Evolutionary conservation across 2,888 invertebrate species (phyloP).

Genomic region (Rhamnusium bicolor): DNA sequence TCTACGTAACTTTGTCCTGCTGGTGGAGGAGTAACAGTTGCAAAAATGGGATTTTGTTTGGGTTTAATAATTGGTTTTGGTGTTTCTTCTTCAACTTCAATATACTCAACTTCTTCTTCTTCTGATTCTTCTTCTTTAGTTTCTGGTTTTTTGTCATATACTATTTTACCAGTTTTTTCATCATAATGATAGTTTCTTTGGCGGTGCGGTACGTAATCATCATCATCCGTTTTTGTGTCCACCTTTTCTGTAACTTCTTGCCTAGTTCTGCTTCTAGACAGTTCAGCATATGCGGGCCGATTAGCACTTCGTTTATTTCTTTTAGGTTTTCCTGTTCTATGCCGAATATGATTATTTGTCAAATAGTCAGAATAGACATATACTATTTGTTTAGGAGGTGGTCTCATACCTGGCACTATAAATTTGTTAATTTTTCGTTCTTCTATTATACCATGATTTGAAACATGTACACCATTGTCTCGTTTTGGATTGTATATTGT

Average conservation of each 20-base stretch:
- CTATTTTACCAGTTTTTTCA: constrained; percentile 64
- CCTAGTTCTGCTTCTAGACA: constrained; percentile 57
- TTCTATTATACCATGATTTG: constrained; percentile 17
- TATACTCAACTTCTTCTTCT: constrained; percentile 57
- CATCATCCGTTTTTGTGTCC: constrained; percentile 58
- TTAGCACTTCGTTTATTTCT: constrained; percentile 58
- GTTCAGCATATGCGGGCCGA: constrained; percentile 60
- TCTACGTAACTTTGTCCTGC: constrained; percentile 63
- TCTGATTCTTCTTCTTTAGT: constrained; percentile 53
- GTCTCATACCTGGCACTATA: constrained; percentile 66
- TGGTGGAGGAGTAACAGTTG: constrained; percentile 58
- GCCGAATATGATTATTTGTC: constrained; percentile 43
- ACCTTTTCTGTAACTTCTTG: constrained; percentile 42
- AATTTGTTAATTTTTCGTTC: constrained; percentile 60
- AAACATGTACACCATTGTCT: constrained; percentile 32
- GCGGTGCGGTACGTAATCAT: constrained; percentile 68
- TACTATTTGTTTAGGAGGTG: constrained; percentile 62
- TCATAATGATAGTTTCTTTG: constrained; percentile 68
- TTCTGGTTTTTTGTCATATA: constrained; percentile 62
- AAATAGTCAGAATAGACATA: constrained; percentile 60
- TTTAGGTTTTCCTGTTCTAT: constrained; percentile 40
- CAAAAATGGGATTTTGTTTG: constrained; percentile 55
- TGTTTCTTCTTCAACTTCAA: constrained; percentile 54
- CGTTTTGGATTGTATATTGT: constrained; percentile 56
- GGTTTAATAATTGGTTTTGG: constrained; percentile 49